phyloP scores from a whole-genome alignment of 1,140 invertebrate species.

The Drosophila sproati region DNA sequence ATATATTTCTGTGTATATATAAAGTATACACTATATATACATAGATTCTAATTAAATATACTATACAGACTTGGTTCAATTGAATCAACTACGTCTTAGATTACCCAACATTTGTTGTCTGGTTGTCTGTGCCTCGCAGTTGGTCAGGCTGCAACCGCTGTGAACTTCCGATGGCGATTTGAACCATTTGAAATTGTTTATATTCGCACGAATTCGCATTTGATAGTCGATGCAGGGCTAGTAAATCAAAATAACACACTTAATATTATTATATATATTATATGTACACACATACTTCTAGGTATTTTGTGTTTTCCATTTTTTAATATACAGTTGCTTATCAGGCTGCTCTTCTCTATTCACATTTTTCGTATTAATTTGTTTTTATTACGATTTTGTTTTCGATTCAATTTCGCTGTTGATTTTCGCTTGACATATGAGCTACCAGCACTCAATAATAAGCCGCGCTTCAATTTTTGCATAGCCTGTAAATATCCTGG shows the following conservation, averaged over 20 bases:
- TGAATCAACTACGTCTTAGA: slow-evolving; percentile 71
- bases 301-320: slow-evolving; percentile 28
- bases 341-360: slow-evolving; percentile 45
- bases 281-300: slow-evolving; percentile 23
- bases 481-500: slow-evolving; percentile 1
- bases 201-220: slow-evolving; percentile 24
- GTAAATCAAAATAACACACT: slow-evolving; percentile 13
- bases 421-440: slow-evolving; percentile 41
- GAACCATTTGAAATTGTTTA: slow-evolving; percentile 13
- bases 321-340: slow-evolving; percentile 20
- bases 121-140: slow-evolving; percentile 7
- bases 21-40: slow-evolving; percentile 4
- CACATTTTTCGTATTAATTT: slow-evolving; percentile 44
- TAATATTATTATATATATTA: slow-evolving; percentile 16
- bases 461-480: neutral
- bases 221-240: neutral
- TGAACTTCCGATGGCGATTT: slow-evolving; percentile 47
- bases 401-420: slow-evolving; percentile 41
- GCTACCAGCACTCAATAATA: slow-evolving; percentile 45
- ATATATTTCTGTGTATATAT: neutral
- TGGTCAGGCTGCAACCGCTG: neutral
- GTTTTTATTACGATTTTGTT: slow-evolving; percentile 72
- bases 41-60: slow-evolving; percentile 7
- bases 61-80: slow-evolving; percentile 36
- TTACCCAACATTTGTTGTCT: slow-evolving; percentile 65